Percentiles rank a stretch among this genome's conserved stretches.
Conservation (phyloP, 1,140 invertebrate genomes). For the Chrysoperla carnea region DNA sequence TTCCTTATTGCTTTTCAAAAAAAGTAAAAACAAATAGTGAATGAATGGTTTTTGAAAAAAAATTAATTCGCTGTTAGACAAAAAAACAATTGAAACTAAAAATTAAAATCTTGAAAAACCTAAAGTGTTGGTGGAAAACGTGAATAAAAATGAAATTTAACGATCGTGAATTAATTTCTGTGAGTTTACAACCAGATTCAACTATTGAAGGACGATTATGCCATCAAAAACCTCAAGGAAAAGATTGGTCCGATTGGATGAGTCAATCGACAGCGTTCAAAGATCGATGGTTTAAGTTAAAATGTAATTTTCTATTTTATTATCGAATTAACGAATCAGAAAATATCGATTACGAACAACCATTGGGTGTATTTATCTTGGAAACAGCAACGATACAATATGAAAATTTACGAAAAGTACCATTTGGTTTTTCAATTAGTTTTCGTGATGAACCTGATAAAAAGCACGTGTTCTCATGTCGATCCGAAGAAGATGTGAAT, state of each 20-base stretch:
- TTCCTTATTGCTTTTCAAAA: too few relatives aligned
- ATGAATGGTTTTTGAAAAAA: too few relatives aligned
- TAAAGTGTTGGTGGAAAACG: too few relatives aligned
- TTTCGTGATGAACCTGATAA: constrained; percentile 41
- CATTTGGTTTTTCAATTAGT: constrained; percentile 45
- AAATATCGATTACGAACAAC: constrained; percentile 39
- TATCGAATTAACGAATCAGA: constrained; percentile 51
- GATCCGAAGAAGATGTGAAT: constrained; percentile 37
- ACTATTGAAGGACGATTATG: background rate
- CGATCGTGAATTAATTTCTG: background rate
- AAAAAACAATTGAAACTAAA: too few relatives aligned
- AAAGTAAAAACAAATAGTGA: too few relatives aligned
- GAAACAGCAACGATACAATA: constrained; percentile 46
- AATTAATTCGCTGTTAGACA: too few relatives aligned
- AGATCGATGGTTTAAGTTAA: constrained; percentile 53
- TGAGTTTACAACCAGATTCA: background rate
- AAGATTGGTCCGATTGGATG: background rate
- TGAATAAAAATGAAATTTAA: background rate
- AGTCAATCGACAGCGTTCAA: constrained; percentile 29
- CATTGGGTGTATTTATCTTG: constrained; percentile 44
- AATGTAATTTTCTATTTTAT: constrained; percentile 52
- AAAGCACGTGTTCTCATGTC: constrained; percentile 40
- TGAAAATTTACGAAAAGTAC: constrained; percentile 35
- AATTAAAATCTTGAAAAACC: too few relatives aligned
- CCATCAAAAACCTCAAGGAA: background rate